Percentiles rank a stretch among this genome's conserved stretches.
phyloP scores from a whole-genome alignment of 2,797 vertebrate genomes.

The Mormyrops boulengeri region DNA sequence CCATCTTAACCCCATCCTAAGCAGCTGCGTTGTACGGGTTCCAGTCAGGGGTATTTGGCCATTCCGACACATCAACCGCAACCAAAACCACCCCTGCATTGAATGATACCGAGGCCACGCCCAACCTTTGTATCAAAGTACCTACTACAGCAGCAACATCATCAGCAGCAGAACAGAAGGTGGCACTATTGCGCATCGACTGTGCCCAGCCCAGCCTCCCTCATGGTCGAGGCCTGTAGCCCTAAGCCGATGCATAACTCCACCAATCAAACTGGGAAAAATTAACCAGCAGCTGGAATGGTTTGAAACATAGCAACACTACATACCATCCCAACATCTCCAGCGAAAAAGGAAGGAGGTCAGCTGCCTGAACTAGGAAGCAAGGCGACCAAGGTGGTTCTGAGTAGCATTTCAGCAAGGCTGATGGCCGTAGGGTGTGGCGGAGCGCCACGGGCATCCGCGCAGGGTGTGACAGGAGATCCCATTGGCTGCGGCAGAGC shows the following conservation, averaged over 20 bases:
- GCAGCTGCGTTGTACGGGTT: neutral
- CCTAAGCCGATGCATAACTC: neutral
- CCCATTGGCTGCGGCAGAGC: neutral
- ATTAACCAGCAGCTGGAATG: conserved; percentile 16
- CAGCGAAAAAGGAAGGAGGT: neutral
- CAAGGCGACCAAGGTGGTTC: neutral
- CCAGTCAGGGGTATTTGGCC: neutral
- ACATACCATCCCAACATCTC: neutral
- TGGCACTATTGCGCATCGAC: neutral
- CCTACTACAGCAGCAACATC: conserved; percentile 43
- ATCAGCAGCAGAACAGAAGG: conserved; percentile 33
- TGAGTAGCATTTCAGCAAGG: neutral
- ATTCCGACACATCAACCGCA: conserved; percentile 5
- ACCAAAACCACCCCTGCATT: conserved; percentile 19
- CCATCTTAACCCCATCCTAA: neutral
- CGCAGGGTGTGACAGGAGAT: neutral
- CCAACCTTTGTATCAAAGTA: conserved; percentile 34
- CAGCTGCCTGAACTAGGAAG: neutral
- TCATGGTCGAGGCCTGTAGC: neutral
- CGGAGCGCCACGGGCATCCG: neutral
- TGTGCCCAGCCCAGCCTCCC: neutral
- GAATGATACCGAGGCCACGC: neutral
- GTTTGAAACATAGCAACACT: neutral
- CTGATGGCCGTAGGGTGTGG: neutral
- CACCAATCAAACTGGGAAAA: neutral